A percentile compares a stretch with the other conserved stretches of the same genome.
These are phyloP conservation scores for Drosophila quadrilineata DNA, from an alignment of 1,140 invertebrate species.

Conservation along the genomic window DNA sequence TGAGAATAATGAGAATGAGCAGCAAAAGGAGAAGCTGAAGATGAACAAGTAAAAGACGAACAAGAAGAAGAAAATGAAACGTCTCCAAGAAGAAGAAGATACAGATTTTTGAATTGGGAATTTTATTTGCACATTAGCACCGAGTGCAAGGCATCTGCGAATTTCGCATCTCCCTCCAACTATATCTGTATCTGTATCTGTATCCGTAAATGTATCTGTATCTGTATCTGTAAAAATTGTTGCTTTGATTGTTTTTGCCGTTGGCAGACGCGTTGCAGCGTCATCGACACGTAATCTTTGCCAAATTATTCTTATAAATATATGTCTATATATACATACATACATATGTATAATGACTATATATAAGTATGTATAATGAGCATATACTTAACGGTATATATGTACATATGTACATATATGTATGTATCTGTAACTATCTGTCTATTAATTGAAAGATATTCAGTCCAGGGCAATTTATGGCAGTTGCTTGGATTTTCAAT, in stretches of 20 bases:
- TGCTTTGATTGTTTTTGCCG: conserved; percentile 24
- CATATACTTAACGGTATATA: not conserved
- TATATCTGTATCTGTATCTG: conserved; percentile 20
- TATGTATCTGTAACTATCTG: not conserved
- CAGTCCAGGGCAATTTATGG: no score
- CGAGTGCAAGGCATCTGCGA: conserved; percentile 47
- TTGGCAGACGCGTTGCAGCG: conserved; percentile 50
- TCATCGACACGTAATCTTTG: conserved; percentile 39
- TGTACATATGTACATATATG: not conserved
- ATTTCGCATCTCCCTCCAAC: not conserved
- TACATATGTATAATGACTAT: not conserved
- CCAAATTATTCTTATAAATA: no score
- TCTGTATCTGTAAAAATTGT: conserved; percentile 5
- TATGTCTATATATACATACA: not conserved
- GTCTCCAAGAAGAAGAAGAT: conserved; percentile 12
- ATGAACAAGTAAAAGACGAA: conserved; percentile 6
- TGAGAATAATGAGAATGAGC: no score
- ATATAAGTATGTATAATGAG: not conserved
- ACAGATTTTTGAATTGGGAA: conserved; percentile 24
- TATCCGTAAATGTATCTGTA: conserved; percentile 5
- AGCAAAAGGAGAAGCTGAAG: no score
- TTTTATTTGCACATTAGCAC: conserved; percentile 46
- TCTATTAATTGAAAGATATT: conserved; percentile 21
- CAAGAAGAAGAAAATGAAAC: conserved; percentile 13
- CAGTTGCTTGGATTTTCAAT: no score